Base-by-base conservation (phyloP, 2,113 vertebrate species). In the Brachypodius melanocephalos region DNA sequence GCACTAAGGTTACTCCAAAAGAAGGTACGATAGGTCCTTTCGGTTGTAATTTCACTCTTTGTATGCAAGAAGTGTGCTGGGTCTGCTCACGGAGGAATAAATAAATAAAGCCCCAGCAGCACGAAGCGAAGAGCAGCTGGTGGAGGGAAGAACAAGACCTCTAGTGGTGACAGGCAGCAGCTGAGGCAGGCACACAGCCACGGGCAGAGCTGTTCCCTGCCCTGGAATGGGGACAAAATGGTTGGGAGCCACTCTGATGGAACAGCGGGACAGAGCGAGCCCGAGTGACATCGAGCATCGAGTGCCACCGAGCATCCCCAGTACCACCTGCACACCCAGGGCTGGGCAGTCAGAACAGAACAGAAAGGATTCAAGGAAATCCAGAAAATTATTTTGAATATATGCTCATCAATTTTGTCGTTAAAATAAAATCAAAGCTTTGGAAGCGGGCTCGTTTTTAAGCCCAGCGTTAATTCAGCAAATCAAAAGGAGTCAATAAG, bases 1-100 rank as follows among this genome's bases (percentile, higher is more conserved):
- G 95, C 78, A 46, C 85, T 93, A 72, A 79, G 73, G 71, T 95
- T 84, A 97, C 95, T 98, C 98, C 98, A 88, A 54, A 85, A 92
- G 85, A 96, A 93, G 94, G 67, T 52, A 59, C 65, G 90, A 80
- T 65, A 92, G 88, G 75, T 97, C 97, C 95, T 97, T 96, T 95
- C 73, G 90, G 21, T 88, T 93, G 97, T 83, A 63, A 97, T 97
- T 96, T 94, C 96, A 95, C 95, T 97, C 97, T 98, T 97, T 92
- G 86, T 94, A 91, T 96, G 97, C 97, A 92, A 96, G 98, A 95
- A 97, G 97, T 95, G 96, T 59, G 96, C 97, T 68, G 97, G 95
- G 51, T 97, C 95, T 97, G 98, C 97, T 98, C 98, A 96, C 97
- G 97, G 97, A 98, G 97, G 97, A 96, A 98, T 97, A 98, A 98